Percentiles rank a stretch among this genome's conserved stretches.
Conservation (phyloP, 1,140 invertebrate genomes). For the Heterodera carotae region DNA sequence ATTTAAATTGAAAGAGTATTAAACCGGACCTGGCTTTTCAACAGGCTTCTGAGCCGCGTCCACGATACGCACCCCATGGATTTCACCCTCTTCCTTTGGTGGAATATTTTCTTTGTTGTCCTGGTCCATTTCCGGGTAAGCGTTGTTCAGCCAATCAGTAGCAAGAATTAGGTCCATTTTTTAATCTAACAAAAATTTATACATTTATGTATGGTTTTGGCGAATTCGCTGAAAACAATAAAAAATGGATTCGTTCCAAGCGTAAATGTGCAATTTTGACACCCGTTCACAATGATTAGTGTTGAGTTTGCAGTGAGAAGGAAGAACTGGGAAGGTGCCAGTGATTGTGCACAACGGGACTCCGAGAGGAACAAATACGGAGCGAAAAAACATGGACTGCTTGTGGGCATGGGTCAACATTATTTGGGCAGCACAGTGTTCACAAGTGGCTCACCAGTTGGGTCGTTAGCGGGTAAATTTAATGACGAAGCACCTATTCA, state of each 20-base stretch:
- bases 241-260: not conserved
- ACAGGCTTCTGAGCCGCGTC: not conserved
- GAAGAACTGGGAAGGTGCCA: not conserved
- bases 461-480: no score
- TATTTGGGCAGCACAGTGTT: no score
- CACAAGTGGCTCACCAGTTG: no score
- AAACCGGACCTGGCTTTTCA: no score
- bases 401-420: no score
- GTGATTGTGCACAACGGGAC: slow-evolving; percentile 23
- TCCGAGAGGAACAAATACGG: no score
- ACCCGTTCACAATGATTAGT: slow-evolving; percentile 40
- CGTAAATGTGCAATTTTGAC: slow-evolving; percentile 25
- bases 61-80: not conserved
- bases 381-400: no score
- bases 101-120: not conserved
- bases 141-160: not conserved
- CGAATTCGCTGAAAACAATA: no score
- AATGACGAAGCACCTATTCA: no score
- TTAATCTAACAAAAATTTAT: not conserved
- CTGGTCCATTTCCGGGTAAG: not conserved
- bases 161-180: slow-evolving; percentile 11
- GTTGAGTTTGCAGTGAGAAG: slow-evolving; percentile 13
- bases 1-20: no score
- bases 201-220: not conserved
- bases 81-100: not conserved